Evolutionary conservation across 2,797 vertebrate species (phyloP), one percentile per base, ranked within the genome.

Genomic region (Rhynchotus rufescens): DNA sequence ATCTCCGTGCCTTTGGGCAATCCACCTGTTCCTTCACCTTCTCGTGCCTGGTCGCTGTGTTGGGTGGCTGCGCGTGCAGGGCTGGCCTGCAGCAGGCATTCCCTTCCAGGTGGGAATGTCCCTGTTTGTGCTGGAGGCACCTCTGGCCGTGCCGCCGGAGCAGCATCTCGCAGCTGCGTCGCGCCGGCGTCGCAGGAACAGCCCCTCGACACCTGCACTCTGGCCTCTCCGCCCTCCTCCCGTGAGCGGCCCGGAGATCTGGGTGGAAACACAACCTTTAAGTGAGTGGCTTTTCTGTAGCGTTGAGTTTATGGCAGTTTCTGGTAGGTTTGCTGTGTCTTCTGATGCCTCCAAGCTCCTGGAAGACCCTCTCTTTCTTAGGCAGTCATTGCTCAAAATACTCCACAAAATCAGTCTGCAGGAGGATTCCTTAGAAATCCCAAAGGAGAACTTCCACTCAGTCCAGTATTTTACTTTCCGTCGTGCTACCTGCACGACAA

Each of bases 151-250:
- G 25, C 8, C 11, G 10, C 25, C 60, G 45, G 17, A 19, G 51
- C 36, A 38, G 36, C 36, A 36, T 80, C 22, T 2, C 28, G 25
- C 1, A 28, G 2, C 49, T 52, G 5, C 40, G 12, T 59, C 38
- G 45, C n/a, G 14, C 16, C 26, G 17, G 21, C n/a, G 10, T 1
- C 12, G 15, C 9, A 30, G 28, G 61, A 15, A 36, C 0, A 3
- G 13, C 59, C 32, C 8, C 25, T 62, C 12, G 38, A 57, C n/a
- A 64, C 32, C 26, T 32, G 30, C 15, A 5, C 25, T 44, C 62
- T 34, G 52, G 15, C 62, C 42, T 36, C 26, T 44, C 22, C 68
- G 47, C 28, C 68, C 21, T 36, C 22, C 47, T 47, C 10, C 12
- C 32, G 69, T 25, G 44, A 38, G 51, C 64, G 57, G 21, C 15